A percentile compares a stretch with the other conserved stretches of the same genome.
phyloP scores from a whole-genome alignment of 2,888 invertebrate species.

The Amphipoea oculea region DNA sequence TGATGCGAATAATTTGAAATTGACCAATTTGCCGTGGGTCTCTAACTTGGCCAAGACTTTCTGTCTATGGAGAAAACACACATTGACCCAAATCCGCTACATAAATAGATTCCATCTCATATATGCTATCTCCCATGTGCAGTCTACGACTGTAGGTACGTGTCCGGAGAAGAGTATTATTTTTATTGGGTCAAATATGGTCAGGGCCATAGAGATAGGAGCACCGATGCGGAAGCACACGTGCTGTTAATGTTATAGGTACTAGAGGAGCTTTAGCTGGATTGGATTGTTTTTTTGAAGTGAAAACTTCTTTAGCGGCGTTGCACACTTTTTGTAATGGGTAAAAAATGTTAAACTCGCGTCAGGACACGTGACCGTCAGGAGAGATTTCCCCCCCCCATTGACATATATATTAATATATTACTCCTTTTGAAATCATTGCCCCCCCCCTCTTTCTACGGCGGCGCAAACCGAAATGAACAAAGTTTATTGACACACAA shows the following conservation, averaged over 20 bases:
- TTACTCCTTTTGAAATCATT: too few relatives aligned
- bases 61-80: conserved; percentile 33
- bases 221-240: conserved; percentile 71
- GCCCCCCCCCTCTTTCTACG: too few relatives aligned
- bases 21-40: conserved; percentile 60
- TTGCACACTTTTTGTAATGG: too few relatives aligned
- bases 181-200: conserved; percentile 70
- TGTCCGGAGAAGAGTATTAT: conserved; percentile 68
- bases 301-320: too few relatives aligned
- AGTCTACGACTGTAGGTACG: conserved; percentile 56
- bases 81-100: conserved; percentile 35
- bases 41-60: conserved; percentile 30
- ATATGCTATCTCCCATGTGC: conserved; percentile 43
- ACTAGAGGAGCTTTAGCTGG: conserved; percentile 30
- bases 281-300: too few relatives aligned
- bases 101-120: conserved; percentile 43
- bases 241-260: conserved; percentile 63
- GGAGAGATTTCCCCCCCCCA: too few relatives aligned
- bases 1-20: conserved; percentile 71
- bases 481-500: too few relatives aligned
- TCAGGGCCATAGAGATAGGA: conserved; percentile 70
- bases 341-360: too few relatives aligned
- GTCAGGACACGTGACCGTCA: too few relatives aligned
- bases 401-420: too few relatives aligned
- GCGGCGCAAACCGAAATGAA: too few relatives aligned